These are phyloP conservation scores for Mustelus asterias DNA, from an alignment of 2,113 vertebrate species.

Conservation along the genomic window DNA sequence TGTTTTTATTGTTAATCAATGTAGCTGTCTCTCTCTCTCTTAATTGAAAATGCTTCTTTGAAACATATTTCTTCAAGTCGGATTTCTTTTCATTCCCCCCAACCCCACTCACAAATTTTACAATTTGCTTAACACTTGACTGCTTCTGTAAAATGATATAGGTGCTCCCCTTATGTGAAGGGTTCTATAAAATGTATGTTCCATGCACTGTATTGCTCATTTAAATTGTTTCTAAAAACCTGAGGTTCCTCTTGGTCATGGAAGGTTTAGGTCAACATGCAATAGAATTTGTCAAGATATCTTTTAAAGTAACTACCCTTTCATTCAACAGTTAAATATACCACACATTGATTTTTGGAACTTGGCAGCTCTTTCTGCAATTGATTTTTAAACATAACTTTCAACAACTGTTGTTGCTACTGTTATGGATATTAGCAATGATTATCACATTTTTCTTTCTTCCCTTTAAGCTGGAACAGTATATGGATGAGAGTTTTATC, in stretches of 20 bases:
- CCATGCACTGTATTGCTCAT: not conserved
- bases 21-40: not conserved
- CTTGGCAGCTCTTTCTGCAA: not conserved
- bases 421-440: not conserved
- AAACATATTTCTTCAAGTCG: not conserved
- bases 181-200: not conserved
- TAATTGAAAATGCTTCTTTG: not conserved
- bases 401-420: too few relatives aligned
- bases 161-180: not conserved
- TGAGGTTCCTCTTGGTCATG: not conserved
- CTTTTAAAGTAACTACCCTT: not conserved
- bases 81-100: not conserved
- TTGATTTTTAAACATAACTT: not conserved
- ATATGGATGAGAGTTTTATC: conserved; percentile 70
- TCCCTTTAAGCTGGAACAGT: conserved; percentile 59
- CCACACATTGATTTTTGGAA: not conserved
- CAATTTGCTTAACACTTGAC: not conserved
- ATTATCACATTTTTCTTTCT: not conserved
- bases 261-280: not conserved
- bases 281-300: not conserved
- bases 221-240: not conserved
- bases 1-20: too few relatives aligned
- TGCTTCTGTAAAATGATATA: not conserved
- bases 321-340: not conserved
- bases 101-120: not conserved